Base-by-base conservation (phyloP, 2,888 invertebrate genomes). In the Caenorhabditis doughertyi region DNA sequence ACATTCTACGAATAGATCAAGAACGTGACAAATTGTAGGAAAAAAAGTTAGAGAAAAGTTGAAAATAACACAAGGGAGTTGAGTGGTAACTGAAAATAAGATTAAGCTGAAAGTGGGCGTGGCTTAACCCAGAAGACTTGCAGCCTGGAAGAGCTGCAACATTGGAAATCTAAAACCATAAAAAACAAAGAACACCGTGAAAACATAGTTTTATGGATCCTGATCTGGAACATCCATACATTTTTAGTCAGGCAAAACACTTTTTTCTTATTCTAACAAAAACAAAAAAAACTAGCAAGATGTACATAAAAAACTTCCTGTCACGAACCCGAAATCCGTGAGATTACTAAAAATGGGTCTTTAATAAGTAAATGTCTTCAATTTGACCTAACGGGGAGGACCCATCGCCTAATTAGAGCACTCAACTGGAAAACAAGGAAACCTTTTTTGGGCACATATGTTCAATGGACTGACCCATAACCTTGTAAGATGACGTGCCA, bases 21-120 rank as follows among this genome's bases (percentile, higher is more conserved):
- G 16, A 35, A 65, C 74, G 74, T 74, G 74, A 74, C 65, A 65
- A 74, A 27, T 42, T 49, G 58, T n/a, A n/a, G n/a, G 13, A 42
- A 9, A 29, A 49, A 55, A 62, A 55, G 5, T 29, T n/a, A n/a
- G n/a, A 29, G 18, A 55, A 29, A 23, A n/a, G 27, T 35, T 29
- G 1, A 0, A n/a, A 18, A 0, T 23, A 1, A 27, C 8, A 35
- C 9, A 29, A 11, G 49, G 23, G 51, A 47, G 49, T n/a, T n/a
- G n/a, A n/a, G n/a, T n/a, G n/a, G n/a, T n/a, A n/a, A n/a, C n/a
- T n/a, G n/a, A n/a, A n/a, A n/a, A n/a, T n/a, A n/a, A n/a, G n/a
- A n/a, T n/a, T n/a, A n/a, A n/a, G n/a, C n/a, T n/a, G 39, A 39
- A 18, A 23, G 11, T 27, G 27, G 23, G 39, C 23, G 51, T 21